Conservation (phyloP, 2,797 vertebrate genomes). For the Melopsittacus undulatus region DNA sequence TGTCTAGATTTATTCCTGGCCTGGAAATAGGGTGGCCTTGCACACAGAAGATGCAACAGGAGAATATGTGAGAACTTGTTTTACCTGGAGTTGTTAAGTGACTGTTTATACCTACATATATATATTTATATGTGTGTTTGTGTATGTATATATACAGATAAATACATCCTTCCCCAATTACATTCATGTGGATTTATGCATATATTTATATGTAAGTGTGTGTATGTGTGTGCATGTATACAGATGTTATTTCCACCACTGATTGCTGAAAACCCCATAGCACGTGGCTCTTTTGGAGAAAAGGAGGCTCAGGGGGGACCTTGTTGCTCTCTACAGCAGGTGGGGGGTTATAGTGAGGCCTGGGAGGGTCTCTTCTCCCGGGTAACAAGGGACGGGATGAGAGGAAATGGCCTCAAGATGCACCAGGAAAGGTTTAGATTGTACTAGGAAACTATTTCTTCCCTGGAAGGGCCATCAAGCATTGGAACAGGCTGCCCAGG, state of each 20-base stretch:
- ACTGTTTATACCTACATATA: not conserved
- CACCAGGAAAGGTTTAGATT: not conserved
- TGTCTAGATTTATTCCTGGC: not conserved
- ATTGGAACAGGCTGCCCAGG: not conserved
- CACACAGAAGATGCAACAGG: not conserved
- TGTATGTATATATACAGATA: not conserved
- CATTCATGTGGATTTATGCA: not conserved
- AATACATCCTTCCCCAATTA: not conserved
- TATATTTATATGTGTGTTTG: fast-evolving
- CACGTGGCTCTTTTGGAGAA: too few relatives aligned
- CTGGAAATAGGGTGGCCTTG: not conserved
- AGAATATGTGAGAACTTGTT: not conserved
- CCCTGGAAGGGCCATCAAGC: not conserved
- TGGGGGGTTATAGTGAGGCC: not conserved
- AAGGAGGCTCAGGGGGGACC: not conserved
- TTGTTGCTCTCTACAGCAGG: too few relatives aligned
- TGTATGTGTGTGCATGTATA: not conserved
- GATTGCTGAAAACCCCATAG: not conserved
- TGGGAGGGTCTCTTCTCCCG: not conserved
- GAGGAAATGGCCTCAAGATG: not conserved
- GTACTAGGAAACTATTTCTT: not conserved
- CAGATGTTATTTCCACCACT: not conserved
- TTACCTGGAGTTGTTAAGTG: not conserved
- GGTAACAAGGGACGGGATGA: not conserved
- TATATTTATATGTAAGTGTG: not conserved